phyloP scores from a whole-genome alignment of 2,797 vertebrate species.

The Cynodonichthys magdalenae region DNA sequence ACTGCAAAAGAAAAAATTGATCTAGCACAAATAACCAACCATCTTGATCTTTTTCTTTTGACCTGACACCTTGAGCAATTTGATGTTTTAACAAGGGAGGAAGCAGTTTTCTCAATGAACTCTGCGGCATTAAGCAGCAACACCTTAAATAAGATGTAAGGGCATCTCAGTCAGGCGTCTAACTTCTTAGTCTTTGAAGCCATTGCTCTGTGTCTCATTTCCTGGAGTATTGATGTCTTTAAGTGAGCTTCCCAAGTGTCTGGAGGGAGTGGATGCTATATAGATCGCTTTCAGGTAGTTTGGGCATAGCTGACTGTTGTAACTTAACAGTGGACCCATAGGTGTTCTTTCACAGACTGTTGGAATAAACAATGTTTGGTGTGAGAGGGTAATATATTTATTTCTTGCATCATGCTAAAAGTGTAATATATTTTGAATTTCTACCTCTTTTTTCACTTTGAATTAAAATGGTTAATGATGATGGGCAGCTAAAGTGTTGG shows the following conservation, averaged over 20 bases:
- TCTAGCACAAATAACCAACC: constrained; percentile 13
- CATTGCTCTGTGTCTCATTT: constrained; percentile 79
- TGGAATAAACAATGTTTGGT: neutral
- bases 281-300: constrained; percentile 61
- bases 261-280: constrained; percentile 61
- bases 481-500: too few species aligned
- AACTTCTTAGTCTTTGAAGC: constrained; percentile 60
- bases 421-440: neutral
- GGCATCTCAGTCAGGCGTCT: constrained; percentile 64
- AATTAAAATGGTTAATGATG: neutral
- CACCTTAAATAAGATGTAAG: constrained; percentile 75
- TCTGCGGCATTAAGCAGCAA: constrained; percentile 45
- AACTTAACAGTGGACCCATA: constrained; percentile 27
- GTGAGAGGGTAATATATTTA: neutral
- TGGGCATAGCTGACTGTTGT: constrained; percentile 38
- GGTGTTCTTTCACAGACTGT: constrained; percentile 19
- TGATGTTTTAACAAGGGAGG: constrained; percentile 51
- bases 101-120: constrained; percentile 52
- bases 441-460: too few species aligned
- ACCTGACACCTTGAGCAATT: constrained; percentile 19
- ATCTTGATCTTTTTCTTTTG: constrained; percentile 24
- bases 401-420: neutral
- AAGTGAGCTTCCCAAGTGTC: constrained; percentile 70
- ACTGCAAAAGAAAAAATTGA: constrained; percentile 11
- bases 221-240: constrained; percentile 75